These are phyloP conservation scores for Hylia prasina DNA, from an alignment of 2,113 vertebrate genomes.

Conservation along the genomic window DNA sequence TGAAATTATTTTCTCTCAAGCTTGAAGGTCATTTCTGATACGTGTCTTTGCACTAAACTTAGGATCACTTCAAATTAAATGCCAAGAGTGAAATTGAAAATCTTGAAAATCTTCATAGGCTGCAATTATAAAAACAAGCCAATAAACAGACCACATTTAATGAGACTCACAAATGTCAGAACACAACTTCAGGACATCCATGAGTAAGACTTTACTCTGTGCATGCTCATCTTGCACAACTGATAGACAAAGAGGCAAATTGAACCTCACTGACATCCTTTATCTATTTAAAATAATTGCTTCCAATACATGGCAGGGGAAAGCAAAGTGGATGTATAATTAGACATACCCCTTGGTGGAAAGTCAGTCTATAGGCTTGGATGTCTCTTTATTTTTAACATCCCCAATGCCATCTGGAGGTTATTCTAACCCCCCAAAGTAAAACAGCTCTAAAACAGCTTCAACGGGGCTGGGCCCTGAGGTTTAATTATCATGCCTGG, in stretches of 20 bases:
- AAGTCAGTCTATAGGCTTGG: background rate
- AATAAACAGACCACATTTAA: background rate
- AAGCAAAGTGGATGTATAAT: background rate
- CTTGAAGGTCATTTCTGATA: constrained; percentile 59
- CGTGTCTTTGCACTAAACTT: background rate
- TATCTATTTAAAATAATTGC: constrained; percentile 13
- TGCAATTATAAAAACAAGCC: background rate
- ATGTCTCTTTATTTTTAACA: background rate
- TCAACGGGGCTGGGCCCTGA: background rate
- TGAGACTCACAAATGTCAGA: background rate
- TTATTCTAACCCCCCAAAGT: background rate
- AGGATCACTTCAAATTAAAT: constrained; percentile 38
- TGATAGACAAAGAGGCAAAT: background rate
- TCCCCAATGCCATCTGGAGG: background rate
- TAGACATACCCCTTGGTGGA: background rate
- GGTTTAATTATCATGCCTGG: constrained; percentile 25
- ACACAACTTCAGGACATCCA: background rate
- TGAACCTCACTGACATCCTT: background rate
- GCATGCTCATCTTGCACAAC: background rate
- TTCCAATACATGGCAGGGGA: background rate
- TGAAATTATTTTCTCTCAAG: constrained; percentile 51
- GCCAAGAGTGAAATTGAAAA: background rate
- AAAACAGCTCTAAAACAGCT: background rate
- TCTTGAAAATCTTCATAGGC: constrained; percentile 8
- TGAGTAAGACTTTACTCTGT: background rate